Evolutionary conservation across 2,888 invertebrate genomes (phyloP).

Genomic region (Zygothrica quintamaculata): DNA sequence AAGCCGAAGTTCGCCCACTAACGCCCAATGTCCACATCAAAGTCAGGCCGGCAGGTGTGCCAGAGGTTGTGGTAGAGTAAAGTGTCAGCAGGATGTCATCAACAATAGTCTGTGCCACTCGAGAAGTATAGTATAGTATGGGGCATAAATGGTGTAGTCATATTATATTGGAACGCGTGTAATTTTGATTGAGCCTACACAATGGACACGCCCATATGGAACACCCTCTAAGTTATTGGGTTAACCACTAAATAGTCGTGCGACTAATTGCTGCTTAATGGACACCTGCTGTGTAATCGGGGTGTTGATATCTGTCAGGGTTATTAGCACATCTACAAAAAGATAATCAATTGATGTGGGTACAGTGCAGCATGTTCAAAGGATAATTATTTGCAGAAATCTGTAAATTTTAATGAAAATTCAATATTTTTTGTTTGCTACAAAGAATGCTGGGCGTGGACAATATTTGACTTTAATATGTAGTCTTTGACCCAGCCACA

Average conservation of each 20-base stretch:
- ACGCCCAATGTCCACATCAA: slow-evolving; percentile 55
- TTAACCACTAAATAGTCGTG: slow-evolving; percentile 54
- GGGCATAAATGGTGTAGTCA: slow-evolving; percentile 41
- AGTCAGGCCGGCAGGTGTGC: slow-evolving; percentile 32
- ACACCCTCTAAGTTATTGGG: slow-evolving; percentile 40
- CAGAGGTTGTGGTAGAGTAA: slow-evolving; percentile 44
- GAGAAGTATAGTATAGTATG: slow-evolving; percentile 12
- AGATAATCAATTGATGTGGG: not conserved
- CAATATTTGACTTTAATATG: slow-evolving; percentile 32
- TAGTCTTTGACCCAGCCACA: slow-evolving; percentile 30
- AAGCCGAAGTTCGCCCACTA: not conserved
- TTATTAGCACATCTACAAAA: slow-evolving; percentile 12
- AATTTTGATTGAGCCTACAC: slow-evolving; percentile 60
- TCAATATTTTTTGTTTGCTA: not conserved
- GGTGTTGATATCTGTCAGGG: slow-evolving; percentile 35
- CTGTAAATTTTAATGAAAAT: slow-evolving; percentile 2
- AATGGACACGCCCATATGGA: slow-evolving; percentile 40
- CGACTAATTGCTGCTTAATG: slow-evolving; percentile 70
- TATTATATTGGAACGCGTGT: slow-evolving; percentile 72
- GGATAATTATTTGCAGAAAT: not conserved
- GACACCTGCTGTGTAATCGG: slow-evolving; percentile 51
- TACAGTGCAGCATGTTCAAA: not conserved
- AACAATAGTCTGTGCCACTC: slow-evolving; percentile 24
- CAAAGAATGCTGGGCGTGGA: not conserved
- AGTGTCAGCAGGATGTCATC: slow-evolving; percentile 71